Conservation (phyloP, 2,797 vertebrate genomes). For the Poeciliopsis infans region DNA sequence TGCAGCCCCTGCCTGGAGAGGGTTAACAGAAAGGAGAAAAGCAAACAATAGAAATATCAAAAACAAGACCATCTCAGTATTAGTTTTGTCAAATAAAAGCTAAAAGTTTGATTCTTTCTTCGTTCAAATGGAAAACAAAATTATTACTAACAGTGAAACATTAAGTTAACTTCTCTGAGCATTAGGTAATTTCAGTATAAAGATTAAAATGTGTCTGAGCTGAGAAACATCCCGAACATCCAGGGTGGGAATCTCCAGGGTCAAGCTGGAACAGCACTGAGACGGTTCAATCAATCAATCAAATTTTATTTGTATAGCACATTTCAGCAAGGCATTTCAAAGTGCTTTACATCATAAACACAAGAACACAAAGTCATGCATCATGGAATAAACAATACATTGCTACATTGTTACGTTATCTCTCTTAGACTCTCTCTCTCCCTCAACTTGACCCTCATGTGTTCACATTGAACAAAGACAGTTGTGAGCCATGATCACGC, state of each 20-base stretch:
- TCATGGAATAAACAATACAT: too few relatives aligned
- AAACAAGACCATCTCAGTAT: background rate
- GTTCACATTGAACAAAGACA: conserved; percentile 67
- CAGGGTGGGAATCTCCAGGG: background rate
- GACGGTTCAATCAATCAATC: too few relatives aligned
- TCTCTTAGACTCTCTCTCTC: conserved; percentile 45
- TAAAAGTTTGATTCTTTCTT: background rate
- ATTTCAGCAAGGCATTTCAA: too few relatives aligned
- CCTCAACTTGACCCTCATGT: conserved; percentile 41
- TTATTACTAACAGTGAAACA: background rate
- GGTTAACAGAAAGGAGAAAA: background rate
- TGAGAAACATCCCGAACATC: conserved; percentile 1
- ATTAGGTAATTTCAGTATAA: background rate
- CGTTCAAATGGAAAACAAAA: background rate
- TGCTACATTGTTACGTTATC: too few relatives aligned
- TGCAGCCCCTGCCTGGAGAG: too few relatives aligned
- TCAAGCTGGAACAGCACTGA: conserved; percentile 14
- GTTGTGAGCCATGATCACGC: conserved; percentile 29
- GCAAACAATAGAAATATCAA: too few relatives aligned
- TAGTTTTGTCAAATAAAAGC: background rate
- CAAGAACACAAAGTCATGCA: too few relatives aligned
- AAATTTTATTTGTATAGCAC: too few relatives aligned
- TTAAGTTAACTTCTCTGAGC: background rate
- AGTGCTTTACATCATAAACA: too few relatives aligned
- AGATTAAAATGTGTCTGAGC: background rate